Conservation (phyloP, 2,113 vertebrate species). For the Nerophis ophidion region DNA sequence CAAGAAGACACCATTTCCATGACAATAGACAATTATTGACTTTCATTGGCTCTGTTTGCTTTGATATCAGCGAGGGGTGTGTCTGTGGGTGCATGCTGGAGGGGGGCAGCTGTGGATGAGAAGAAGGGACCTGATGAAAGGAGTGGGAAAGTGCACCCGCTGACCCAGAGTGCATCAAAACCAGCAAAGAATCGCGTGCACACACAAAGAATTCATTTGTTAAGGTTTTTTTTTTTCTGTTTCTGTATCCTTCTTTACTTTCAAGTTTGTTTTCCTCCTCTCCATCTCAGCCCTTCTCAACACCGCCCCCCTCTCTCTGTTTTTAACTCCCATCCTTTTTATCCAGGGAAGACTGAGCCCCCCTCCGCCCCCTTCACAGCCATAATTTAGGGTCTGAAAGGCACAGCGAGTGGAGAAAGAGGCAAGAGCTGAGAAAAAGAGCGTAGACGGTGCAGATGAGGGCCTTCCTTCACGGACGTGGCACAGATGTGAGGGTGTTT, state of each 20-base stretch:
- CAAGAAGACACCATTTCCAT: conserved; percentile 66
- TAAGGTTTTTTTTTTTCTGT: conserved; percentile 38
- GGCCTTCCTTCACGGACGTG: conserved; percentile 61
- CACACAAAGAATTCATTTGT: conserved; percentile 57
- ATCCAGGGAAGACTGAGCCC: conserved; percentile 37
- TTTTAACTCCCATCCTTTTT: conserved; percentile 44
- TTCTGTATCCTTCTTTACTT: conserved; percentile 22
- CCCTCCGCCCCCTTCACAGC: conserved; percentile 51
- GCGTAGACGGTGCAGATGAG: conserved; percentile 59
- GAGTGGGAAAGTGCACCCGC: conserved; percentile 64
- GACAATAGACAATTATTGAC: conserved; percentile 77
- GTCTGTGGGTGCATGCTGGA: conserved; percentile 51
- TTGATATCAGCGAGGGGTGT: conserved; percentile 75
- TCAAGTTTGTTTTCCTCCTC: conserved; percentile 24
- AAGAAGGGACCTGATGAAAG: conserved; percentile 60
- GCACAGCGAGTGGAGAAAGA: conserved; percentile 63
- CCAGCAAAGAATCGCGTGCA: conserved; percentile 48
- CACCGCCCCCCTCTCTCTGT: conserved; percentile 30
- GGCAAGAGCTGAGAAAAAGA: conserved; percentile 49
- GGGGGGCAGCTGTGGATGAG: conserved; percentile 27
- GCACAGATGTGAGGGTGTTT: conserved; percentile 71
- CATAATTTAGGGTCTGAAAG: conserved; percentile 80
- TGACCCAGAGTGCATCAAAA: conserved; percentile 62
- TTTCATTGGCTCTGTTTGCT: conserved; percentile 72
- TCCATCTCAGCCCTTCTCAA: conserved; percentile 41